These are phyloP conservation scores for Mythimna loreyi DNA, from an alignment of 2,888 invertebrate genomes.

Conservation along the genomic window DNA sequence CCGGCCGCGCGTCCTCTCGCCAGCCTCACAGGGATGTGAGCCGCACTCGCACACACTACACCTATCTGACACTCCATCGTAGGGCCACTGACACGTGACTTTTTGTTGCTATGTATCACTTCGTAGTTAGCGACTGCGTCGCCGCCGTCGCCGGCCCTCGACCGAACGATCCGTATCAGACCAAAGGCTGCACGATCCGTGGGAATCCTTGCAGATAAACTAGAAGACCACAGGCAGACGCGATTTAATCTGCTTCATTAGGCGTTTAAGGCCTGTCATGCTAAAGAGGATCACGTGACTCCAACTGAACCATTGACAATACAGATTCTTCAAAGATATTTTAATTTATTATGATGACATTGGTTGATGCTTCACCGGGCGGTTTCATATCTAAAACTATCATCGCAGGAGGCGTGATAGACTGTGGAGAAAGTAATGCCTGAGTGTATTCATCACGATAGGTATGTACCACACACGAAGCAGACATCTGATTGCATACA, in stretches of 20 bases:
- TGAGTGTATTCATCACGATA: conserved; percentile 80
- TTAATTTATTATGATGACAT: conserved; percentile 50
- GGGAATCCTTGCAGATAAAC: conserved; percentile 82
- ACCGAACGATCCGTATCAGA: conserved; percentile 75
- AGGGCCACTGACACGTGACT: conserved; percentile 56
- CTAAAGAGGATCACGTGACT: conserved; percentile 73
- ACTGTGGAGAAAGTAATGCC: conserved; percentile 82
- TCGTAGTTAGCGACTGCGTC: conserved; percentile 59
- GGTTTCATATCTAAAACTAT: conserved; percentile 76
- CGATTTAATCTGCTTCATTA: conserved; percentile 86
- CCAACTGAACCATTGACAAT: conserved; percentile 60
- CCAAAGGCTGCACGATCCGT: conserved; percentile 77
- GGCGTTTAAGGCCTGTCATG: conserved; percentile 68
- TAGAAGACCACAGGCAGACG: conserved; percentile 74
- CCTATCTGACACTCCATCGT: conserved; percentile 61
- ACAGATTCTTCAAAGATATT: conserved; percentile 69
- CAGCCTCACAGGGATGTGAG: conserved; percentile 35
- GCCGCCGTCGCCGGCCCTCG: conserved; percentile 49
- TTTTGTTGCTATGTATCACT: conserved; percentile 62
- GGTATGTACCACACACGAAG: conserved; percentile 82
- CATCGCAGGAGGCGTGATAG: conserved; percentile 82
- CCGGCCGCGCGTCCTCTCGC: conserved; percentile 37
- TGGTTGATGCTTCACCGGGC: conserved; percentile 69
- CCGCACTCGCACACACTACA: conserved; percentile 18
- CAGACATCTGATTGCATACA: conserved; percentile 72